These are phyloP conservation scores for Prenolepis imparis DNA, from an alignment of 2,888 invertebrate species.

Conservation along the genomic window DNA sequence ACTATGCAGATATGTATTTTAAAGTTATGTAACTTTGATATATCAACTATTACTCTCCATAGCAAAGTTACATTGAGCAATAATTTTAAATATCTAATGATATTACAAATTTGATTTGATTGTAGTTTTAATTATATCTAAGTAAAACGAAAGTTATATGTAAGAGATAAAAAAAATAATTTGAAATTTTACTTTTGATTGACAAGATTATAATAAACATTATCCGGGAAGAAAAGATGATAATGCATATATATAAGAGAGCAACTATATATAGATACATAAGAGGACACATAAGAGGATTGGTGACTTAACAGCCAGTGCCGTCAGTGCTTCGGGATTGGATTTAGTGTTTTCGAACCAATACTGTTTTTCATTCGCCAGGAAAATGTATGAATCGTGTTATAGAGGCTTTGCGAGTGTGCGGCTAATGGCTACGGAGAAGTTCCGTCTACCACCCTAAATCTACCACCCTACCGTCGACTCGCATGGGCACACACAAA, in stretches of 20 bases:
- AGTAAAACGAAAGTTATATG: neutral
- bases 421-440: conserved; percentile 84
- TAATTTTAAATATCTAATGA: neutral
- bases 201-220: neutral
- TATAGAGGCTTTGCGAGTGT: conserved; percentile 83
- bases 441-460: conserved; percentile 80
- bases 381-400: conserved; percentile 86
- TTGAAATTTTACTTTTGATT: neutral
- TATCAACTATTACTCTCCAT: neutral
- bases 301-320: conserved; percentile 50
- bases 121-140: neutral
- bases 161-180: neutral
- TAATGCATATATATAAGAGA: conserved; percentile 11
- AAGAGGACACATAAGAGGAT: conserved; percentile 34
- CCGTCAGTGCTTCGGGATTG: conserved; percentile 53
- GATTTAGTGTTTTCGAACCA: conserved; percentile 51
- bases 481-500: conserved; percentile 36
- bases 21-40: conserved; percentile 32
- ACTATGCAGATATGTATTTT: neutral
- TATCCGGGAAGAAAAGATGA: neutral
- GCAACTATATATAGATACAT: neutral
- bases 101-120: neutral
- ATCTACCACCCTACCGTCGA: conserved; percentile 77
- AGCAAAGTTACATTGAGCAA: neutral
- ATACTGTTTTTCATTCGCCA: conserved; percentile 82